Evolutionary conservation across 2,113 vertebrate species (phyloP), one percentile per base, ranked within the genome.

Genomic region (Mus pahari): DNA sequence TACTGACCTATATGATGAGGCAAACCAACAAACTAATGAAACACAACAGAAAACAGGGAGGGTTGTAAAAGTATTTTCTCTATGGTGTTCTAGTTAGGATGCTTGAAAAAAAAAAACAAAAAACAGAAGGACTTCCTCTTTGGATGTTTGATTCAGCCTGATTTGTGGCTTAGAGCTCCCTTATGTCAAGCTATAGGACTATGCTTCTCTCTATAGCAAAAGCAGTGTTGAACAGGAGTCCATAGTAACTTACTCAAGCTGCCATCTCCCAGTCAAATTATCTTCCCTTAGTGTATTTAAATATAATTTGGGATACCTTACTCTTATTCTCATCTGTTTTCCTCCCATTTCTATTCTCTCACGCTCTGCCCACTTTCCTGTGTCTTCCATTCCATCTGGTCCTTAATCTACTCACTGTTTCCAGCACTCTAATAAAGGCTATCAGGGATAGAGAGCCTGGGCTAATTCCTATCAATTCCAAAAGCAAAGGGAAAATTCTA

Each of bases 11-110:
- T 55, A 36, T 78, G 48, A 90, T 11, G 94, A 64, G 77, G 39
- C 70, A 92, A 88, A 75, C 19, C n/a, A 74, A 74, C 71, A 73
- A 73, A 73, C 8, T 26, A 75, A 75, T 20, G 42, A 75, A 75
- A 75, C 73, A 26, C 42, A 74, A 22, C 19, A 50, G 60, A 53
- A 14, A 45, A 39, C 36, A 9, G 20, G 4, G 22, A 19, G 22
- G 68, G 14, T 94, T 90, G 75, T 88, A 58, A 95, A 97, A 90
- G 86, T 77, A 75, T 75, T 91, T 94, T 82, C 77, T 95, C 64
- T 55, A 42, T 83, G 42, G 60, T 79, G 62, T 86, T 75, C 45
- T 94, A 86, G 22, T 94, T 95, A 92, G 60, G 75, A 91, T 96
- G 36, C 60, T 71, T 86, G 33, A 77, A 89, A 48, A 89, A 48